phyloP scores from a whole-genome alignment of 2,113 vertebrate species.

The Gnathonemus echidnorhynchus region DNA sequence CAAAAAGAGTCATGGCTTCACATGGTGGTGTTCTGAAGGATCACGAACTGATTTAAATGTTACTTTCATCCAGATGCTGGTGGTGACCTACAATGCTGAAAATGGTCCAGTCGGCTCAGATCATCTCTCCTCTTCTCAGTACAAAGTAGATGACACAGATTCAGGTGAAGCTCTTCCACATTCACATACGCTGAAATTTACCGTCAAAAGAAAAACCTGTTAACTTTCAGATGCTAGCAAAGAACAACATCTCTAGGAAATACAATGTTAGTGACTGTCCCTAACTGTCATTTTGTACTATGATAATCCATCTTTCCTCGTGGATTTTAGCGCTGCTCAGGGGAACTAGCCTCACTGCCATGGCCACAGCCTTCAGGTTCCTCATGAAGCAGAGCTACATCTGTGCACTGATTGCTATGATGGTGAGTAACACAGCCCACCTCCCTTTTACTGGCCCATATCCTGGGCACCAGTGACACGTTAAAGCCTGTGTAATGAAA shows the following conservation, averaged over 20 bases:
- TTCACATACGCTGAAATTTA: neutral
- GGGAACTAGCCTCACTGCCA: conserved; percentile 66
- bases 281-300: neutral
- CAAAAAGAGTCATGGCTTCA: neutral
- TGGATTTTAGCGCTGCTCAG: conserved; percentile 44
- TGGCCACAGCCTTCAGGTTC: conserved; percentile 77
- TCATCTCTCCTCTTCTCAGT: neutral
- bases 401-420: conserved; percentile 96
- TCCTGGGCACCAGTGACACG: neutral
- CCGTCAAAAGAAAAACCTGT: neutral
- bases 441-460: neutral
- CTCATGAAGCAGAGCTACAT: conserved; percentile 99
- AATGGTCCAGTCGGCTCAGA: neutral
- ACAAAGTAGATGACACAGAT: neutral
- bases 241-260: neutral
- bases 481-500: neutral
- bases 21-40: neutral
- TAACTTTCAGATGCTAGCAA: neutral
- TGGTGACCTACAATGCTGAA: neutral
- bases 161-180: neutral
- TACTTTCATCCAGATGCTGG: neutral
- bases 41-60: neutral
- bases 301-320: neutral
- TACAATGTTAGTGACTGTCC: neutral
- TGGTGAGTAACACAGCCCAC: conserved; percentile 69